Evolutionary conservation across 1,140 invertebrate species (phyloP), one percentile per base, ranked within the genome.

Genomic region (Lasioglossum baleicum): DNA sequence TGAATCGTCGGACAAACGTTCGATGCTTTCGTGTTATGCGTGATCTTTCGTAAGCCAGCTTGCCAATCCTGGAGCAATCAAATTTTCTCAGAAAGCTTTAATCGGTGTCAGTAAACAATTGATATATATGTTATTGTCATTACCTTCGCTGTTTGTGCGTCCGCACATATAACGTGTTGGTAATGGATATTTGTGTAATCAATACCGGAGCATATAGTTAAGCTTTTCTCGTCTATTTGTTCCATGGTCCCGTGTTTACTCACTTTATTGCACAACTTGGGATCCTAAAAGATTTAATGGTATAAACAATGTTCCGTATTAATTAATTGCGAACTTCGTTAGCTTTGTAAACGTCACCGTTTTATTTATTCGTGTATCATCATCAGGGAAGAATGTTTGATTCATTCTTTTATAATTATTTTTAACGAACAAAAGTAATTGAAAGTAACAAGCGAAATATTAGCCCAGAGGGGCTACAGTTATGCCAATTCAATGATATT

Each of bases 141-240:
- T 94, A 99, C 98, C 96, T 98, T 98, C 51, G 99, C 98, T 17
- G 96, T 97, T 87, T 97, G 97, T 31, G 96, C 95, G 93, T 98
- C 97, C 15, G 96, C 95, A 89, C 97, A 99, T 60, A 99, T 96
- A 81, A 99, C 95, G 92, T 99, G 98, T 83, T 98, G 97, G 92
- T 99, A 99, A 93, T 96, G 98, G 89, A 99, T 98, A 92, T 99
- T 99, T 83, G 99, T 99, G 91, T 99, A 98, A 94, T 99, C 99
- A 13, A 97, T 96, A 10, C 98, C 98, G 90, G 97, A 98, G 92
- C 98, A 99, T 83, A 99, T 98, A 31, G 98, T 99, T 22, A 99
- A 93, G 51, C 98, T 99, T 89, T 98, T 97, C 64, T 98, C 97
- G 87, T 99, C 98, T 35, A 99, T 90, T 80, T 95, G 96, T 56